Percentiles rank a stretch among this genome's conserved stretches.
Evolutionary conservation across 1,140 invertebrate genomes (phyloP).

Genomic region (Campodea augens): DNA sequence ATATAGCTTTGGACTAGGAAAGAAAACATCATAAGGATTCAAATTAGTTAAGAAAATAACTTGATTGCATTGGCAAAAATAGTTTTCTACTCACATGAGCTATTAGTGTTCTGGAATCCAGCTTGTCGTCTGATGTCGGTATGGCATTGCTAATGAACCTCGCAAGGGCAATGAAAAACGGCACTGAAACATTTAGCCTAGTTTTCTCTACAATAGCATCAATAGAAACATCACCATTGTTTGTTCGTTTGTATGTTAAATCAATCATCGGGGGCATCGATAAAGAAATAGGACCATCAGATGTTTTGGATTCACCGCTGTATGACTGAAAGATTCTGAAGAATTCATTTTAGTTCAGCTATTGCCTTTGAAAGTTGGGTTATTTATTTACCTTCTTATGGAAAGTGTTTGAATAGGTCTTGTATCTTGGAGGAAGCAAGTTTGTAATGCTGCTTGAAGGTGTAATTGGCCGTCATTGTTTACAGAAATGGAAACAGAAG

Average conservation of each 20-base stretch:
- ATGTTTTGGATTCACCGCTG: constrained; percentile 31
- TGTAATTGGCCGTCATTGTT: constrained; percentile 49
- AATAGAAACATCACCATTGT: constrained; percentile 37
- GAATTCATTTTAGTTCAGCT: constrained; percentile 7
- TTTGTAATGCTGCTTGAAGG: constrained; percentile 47
- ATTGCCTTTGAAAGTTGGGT: not conserved
- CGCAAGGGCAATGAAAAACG: constrained; percentile 44
- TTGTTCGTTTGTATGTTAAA: constrained; percentile 36
- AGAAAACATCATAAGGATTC: not conserved
- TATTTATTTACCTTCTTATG: constrained; percentile 36
- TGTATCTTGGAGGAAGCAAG: constrained; percentile 47
- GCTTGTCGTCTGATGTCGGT: too few species aligned
- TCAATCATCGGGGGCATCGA: constrained; percentile 45
- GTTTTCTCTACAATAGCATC: constrained; percentile 51
- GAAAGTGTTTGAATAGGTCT: constrained; percentile 38
- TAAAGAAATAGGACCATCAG: constrained; percentile 37
- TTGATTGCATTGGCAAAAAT: not conserved
- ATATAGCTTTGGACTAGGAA: constrained; percentile 7
- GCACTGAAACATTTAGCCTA: constrained; percentile 46
- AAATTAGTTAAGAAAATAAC: not conserved
- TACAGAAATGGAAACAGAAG: constrained; percentile 36
- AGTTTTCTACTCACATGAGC: too few species aligned
- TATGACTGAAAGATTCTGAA: constrained; percentile 47
- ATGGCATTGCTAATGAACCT: constrained; percentile 45
- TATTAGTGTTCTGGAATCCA: too few species aligned